Evolutionary conservation across 2,113 vertebrate species (phyloP).

Genomic region (Malurus cyaneus): DNA sequence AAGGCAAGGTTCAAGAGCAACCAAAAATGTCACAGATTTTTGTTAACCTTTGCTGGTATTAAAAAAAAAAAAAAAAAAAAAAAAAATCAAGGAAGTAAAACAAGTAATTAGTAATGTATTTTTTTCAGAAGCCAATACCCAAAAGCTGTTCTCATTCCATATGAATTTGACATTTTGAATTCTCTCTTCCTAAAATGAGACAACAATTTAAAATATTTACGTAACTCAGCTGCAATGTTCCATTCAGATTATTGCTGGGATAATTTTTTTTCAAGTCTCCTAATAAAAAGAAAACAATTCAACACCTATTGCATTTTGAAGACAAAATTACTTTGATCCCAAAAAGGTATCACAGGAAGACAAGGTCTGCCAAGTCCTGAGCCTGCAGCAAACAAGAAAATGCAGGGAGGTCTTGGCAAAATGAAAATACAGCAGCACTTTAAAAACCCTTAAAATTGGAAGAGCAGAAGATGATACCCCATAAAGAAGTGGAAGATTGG

Average conservation of each 20-base stretch:
- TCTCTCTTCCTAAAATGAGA: not conserved
- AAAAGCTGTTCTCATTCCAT: not conserved
- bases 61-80: no score
- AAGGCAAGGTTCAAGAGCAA: not conserved
- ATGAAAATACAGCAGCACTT: not conserved
- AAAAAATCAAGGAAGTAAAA: not conserved
- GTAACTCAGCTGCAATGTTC: not conserved
- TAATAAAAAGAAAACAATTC: not conserved
- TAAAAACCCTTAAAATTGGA: constrained; percentile 6
- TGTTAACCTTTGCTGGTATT: not conserved
- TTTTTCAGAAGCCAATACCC: not conserved
- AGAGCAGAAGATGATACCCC: not conserved
- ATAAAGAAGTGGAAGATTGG: not conserved
- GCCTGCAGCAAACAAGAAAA: not conserved
- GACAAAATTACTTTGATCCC: not conserved
- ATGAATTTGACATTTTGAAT: not conserved
- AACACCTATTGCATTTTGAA: not conserved
- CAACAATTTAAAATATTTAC: not conserved
- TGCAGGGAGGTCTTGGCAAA: not conserved
- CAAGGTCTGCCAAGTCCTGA: not conserved
- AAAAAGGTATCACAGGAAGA: not conserved
- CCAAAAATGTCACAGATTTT: accelerated
- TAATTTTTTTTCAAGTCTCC: not conserved
- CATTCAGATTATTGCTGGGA: not conserved
- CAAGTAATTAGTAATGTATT: not conserved